Evolutionary conservation across 2,888 invertebrate species (phyloP).

Genomic region (Diplazon laetatorius): DNA sequence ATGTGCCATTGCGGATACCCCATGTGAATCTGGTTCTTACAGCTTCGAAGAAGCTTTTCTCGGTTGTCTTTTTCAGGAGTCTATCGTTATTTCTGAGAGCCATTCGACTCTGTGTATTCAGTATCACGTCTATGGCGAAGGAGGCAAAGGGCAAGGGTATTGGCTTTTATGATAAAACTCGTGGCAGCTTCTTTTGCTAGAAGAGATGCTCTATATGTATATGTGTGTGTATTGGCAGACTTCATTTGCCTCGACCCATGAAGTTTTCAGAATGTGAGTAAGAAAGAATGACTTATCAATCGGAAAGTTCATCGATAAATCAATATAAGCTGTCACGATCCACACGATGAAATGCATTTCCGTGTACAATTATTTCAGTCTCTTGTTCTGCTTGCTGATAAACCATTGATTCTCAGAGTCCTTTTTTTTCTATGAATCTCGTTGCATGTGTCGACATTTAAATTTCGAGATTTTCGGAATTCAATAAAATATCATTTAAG

Average conservation of each 20-base stretch:
- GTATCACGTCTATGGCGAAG: constrained; percentile 19
- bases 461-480: too few species aligned
- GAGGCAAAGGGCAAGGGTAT: constrained; percentile 9
- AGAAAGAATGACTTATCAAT: constrained; percentile 6
- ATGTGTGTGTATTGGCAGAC: background rate
- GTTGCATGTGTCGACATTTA: background rate
- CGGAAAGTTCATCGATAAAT: background rate
- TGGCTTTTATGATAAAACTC: constrained; percentile 29
- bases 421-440: too few species aligned
- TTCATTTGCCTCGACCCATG: background rate
- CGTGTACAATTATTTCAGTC: background rate
- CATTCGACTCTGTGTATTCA: background rate
- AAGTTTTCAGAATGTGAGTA: background rate
- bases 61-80: background rate
- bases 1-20: constrained; percentile 25
- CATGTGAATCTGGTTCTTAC: constrained; percentile 37
- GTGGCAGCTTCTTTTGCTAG: background rate
- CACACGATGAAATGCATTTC: too few species aligned
- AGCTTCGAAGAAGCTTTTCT: constrained; percentile 3
- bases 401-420: too few species aligned
- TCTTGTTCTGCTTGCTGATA: background rate
- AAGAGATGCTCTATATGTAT: background rate
- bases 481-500: too few species aligned
- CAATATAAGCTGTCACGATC: background rate
- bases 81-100: constrained; percentile 19